Evolutionary conservation across 1,140 invertebrate species (phyloP).

Genomic region (Euura lappo): DNA sequence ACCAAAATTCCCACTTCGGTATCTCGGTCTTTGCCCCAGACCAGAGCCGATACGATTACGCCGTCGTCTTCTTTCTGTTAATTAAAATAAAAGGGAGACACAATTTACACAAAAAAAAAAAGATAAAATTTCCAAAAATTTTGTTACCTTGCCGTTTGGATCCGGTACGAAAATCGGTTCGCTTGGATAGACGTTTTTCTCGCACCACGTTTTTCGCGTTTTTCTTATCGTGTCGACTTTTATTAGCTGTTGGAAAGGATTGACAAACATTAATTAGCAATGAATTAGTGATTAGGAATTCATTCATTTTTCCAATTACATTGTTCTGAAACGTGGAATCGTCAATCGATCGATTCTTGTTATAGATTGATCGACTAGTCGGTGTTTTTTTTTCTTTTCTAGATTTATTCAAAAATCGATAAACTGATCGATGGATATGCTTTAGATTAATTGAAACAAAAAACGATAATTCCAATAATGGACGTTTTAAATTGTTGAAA

Average conservation of each 20-base stretch:
- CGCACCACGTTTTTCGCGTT: conserved; percentile 73
- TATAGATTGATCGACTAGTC: too few relatives aligned
- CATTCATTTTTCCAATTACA: too few relatives aligned
- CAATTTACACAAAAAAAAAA: conserved; percentile 17
- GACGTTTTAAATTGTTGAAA: too few relatives aligned
- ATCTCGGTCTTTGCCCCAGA: conserved; percentile 68
- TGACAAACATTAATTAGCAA: conserved; percentile 31
- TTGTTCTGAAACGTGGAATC: too few relatives aligned
- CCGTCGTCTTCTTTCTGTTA: conserved; percentile 76
- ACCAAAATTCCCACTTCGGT: conserved; percentile 72
- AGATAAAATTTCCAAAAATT: conserved; percentile 6
- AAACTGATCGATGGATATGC: background rate
- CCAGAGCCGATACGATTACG: conserved; percentile 71
- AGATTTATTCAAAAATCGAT: background rate
- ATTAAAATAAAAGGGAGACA: conserved; percentile 24
- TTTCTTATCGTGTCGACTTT: conserved; percentile 78
- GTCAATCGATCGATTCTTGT: too few relatives aligned
- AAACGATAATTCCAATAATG: too few relatives aligned
- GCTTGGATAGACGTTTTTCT: conserved; percentile 78
- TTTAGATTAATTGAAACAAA: background rate
- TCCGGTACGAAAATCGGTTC: conserved; percentile 85
- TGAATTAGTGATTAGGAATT: background rate
- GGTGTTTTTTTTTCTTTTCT: too few relatives aligned
- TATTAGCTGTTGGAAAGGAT: conserved; percentile 66
- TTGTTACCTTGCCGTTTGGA: conserved; percentile 69